Evolutionary conservation across 2,113 vertebrate genomes (phyloP), one percentile per base, ranked within the genome.

Genomic region (Prietella phreatophila): DNA sequence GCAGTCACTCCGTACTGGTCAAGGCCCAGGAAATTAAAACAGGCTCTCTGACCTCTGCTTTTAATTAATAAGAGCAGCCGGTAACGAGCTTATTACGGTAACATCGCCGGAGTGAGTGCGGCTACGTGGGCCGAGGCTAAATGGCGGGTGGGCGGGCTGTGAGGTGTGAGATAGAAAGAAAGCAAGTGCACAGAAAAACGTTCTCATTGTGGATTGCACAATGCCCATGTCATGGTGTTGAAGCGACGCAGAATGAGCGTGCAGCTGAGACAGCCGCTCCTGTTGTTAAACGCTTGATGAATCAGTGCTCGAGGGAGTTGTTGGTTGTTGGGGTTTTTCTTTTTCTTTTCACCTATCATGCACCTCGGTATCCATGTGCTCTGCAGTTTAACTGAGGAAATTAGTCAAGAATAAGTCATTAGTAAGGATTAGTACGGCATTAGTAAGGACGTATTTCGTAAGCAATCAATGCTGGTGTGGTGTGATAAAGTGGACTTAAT

Each of bases 11-110:
- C 0, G 50, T 88, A 76, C 20, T 25, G 55, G 3, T 65, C 42
- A 20, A 19, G 82, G 36, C 84, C 58, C 80, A 61, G 83, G 14
- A 55, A 89, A 87, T 84, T 63, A 87, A 86, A 79, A 76, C 58
- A 22, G 73, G 65, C 76, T 82, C 27, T 14, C 55, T 30, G 65
- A 39, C 82, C 69, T 30, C 47, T 78, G 83, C n/a, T 88, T 36
- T 89, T 86, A 85, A 87, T 91, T 86, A 73, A 67, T 61, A 84
- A 87, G 90, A 82, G n/a, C 67, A 84, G 47, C 47, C 22, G 33
- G 25, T 83, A 83, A 73, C 67, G 27, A 63, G 60, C 22, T 83
- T 83, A 83, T 83, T 65, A 30, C 19, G 17, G n/a, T 53, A 55
- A 20, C 63, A 27, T 69, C 4, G 22, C 25, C 27, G 25, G 8